Conservation (phyloP, 35 echinoderm and acorn worm species). For the Strongylocentrotus purpuratus region DNA sequence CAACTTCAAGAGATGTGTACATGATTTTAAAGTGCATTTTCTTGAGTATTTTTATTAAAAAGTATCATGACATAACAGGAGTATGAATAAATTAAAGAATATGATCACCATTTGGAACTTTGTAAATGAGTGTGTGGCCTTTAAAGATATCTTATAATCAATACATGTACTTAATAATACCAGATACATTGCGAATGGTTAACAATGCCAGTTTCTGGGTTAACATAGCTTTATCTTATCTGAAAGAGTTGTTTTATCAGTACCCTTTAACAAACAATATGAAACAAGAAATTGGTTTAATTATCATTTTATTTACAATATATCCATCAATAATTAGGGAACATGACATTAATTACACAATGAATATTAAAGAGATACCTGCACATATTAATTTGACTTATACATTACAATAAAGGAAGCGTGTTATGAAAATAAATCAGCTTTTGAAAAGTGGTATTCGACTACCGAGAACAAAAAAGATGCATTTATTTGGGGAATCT, state of each 20-base stretch:
- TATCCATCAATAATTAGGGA: background rate
- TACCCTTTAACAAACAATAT: background rate
- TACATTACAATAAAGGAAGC: background rate
- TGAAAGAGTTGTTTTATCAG: background rate
- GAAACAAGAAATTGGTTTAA: background rate
- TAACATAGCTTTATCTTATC: too few relatives aligned
- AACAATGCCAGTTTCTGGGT: too few relatives aligned
- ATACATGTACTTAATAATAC: too few relatives aligned
- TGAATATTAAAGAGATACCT: background rate
- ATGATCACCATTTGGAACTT: too few relatives aligned
- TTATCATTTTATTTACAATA: slow-evolving; percentile 15
- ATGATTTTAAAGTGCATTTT: too few relatives aligned
- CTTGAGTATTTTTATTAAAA: too few relatives aligned
- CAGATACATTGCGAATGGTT: too few relatives aligned
- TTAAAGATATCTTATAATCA: too few relatives aligned
- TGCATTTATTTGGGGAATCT: background rate
- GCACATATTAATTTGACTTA: background rate
- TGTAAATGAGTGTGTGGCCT: too few relatives aligned
- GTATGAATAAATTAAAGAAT: too few relatives aligned
- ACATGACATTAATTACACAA: background rate
- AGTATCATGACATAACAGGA: too few relatives aligned
- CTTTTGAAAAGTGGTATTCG: background rate
- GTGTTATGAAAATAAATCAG: background rate
- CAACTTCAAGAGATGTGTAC: too few relatives aligned
- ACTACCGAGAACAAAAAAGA: background rate